These are phyloP conservation scores for Circaetus cinerascens DNA, from an alignment of 2,113 vertebrate species.

Conservation along the genomic window DNA sequence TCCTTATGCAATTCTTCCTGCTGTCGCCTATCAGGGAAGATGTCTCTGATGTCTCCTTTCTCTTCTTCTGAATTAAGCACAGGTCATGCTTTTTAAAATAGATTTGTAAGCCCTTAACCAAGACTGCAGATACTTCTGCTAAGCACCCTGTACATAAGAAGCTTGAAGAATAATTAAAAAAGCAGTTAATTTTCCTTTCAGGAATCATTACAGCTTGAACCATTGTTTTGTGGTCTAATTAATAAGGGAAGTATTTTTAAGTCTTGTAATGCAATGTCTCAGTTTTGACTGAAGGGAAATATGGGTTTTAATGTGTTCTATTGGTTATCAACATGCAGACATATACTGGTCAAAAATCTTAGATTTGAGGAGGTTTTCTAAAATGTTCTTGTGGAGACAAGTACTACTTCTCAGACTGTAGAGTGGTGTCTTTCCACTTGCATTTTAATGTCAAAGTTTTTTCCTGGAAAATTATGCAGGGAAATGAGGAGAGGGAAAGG, in stretches of 20 bases:
- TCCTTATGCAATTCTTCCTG: neutral
- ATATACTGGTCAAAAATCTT: neutral
- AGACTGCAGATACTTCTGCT: neutral
- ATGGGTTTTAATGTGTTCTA: neutral
- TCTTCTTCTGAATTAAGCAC: neutral
- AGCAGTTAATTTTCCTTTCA: neutral
- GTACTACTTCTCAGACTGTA: neutral
- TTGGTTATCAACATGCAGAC: neutral
- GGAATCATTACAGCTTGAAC: neutral
- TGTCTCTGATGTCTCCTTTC: neutral
- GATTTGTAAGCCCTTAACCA: neutral
- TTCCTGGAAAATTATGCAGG: neutral
- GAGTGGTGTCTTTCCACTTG: neutral
- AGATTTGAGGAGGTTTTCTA: neutral
- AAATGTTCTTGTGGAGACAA: neutral
- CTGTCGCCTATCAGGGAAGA: neutral
- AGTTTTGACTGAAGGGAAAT: neutral
- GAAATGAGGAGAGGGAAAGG: neutral
- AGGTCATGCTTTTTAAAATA: neutral
- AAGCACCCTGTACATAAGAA: neutral
- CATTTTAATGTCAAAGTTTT: neutral
- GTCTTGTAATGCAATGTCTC: neutral
- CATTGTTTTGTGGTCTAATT: neutral
- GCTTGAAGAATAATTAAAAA: neutral
- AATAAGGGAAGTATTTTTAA: neutral